Evolutionary conservation across 2,888 invertebrate species (phyloP).

Genomic region (Bruchidius siliquastri): DNA sequence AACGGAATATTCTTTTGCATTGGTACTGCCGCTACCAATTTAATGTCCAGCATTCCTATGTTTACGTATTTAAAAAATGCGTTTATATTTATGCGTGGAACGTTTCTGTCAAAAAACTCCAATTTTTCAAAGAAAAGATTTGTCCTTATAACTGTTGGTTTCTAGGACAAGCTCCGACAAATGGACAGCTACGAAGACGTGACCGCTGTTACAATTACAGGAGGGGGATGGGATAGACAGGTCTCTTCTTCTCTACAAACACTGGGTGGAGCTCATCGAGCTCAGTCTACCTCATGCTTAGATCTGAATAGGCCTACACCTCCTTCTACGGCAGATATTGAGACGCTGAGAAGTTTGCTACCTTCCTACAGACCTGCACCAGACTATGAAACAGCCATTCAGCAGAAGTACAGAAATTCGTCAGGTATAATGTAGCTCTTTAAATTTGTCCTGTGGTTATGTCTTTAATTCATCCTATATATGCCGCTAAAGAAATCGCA

Average conservation of each 20-base stretch:
- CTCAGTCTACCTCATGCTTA: conserved; percentile 63
- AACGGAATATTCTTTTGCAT: too few species aligned
- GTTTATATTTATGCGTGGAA: too few species aligned
- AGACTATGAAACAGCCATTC: conserved; percentile 91
- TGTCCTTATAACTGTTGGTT: not conserved
- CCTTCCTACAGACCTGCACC: conserved; percentile 87
- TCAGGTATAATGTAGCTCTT: conserved; percentile 27
- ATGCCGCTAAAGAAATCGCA: too few species aligned
- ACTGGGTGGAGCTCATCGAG: conserved; percentile 50
- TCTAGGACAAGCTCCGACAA: conserved; percentile 28
- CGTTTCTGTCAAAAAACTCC: too few species aligned
- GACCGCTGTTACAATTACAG: conserved; percentile 28
- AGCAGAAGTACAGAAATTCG: conserved; percentile 72
- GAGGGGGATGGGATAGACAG: conserved; percentile 45
- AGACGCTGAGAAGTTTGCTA: conserved; percentile 65
- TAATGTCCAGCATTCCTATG: not conserved
- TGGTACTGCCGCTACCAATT: too few species aligned
- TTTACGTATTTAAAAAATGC: too few species aligned
- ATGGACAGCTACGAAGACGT: conserved; percentile 43
- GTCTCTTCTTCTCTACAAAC: conserved; percentile 32
- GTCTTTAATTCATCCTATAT: not conserved
- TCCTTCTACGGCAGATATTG: conserved; percentile 43
- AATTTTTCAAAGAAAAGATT: too few species aligned
- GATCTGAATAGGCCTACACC: conserved; percentile 49
- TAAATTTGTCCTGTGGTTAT: too few species aligned